Base-by-base conservation (phyloP, 1,140 invertebrate species). In the Sycobia sp. region DNA sequence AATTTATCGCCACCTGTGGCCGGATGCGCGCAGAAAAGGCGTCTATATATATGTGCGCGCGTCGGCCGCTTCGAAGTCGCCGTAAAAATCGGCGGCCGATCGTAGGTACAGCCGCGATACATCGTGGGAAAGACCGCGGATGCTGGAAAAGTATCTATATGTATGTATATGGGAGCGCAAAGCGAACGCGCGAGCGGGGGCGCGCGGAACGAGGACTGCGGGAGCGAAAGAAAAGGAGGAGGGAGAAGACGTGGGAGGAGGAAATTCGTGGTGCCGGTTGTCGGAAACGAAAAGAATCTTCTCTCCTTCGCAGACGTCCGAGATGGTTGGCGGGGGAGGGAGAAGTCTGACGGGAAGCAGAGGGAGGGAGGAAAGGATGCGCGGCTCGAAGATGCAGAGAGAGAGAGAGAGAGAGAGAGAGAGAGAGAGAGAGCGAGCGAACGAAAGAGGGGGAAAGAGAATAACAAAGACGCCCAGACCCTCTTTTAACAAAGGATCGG, bases 211-310 rank as follows among this genome's bases (percentile, higher is more conserved):
- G 34, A 55, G 62, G 22, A 25, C 36, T 27, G 59, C 25, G 44
- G 39, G 57, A 64, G 54, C 57, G 53, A 46, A 32, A 47, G 60
- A 54, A 67, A 18, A 11, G 39, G 9, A 3, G 9, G n/a, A 41
- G 39, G 20, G 39, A 41, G 44, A 46, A 10, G 56, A 67, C 68
- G 54, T 56, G 67, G 54, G 62, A 70, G 70, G 67, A 71, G 70
- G 68, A 71, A 72, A 73, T 72, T 73, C 70, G 72, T 71, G 67
- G 70, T 72, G 70, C 65, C 64, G 65, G 62, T 67, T 65, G 66
- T 71, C 65, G 67, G 63, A 66, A 65, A 66, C 23, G 66, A 69
- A 73, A 69, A 73, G 69, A 70, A 56, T 49, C 36, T 27, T 62
- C 58, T n/a, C n/a, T 60, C 36, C 47, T 22, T 9, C 38, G 41